Conservation (phyloP, 2,888 invertebrate species). For the Stenurella melanura region DNA sequence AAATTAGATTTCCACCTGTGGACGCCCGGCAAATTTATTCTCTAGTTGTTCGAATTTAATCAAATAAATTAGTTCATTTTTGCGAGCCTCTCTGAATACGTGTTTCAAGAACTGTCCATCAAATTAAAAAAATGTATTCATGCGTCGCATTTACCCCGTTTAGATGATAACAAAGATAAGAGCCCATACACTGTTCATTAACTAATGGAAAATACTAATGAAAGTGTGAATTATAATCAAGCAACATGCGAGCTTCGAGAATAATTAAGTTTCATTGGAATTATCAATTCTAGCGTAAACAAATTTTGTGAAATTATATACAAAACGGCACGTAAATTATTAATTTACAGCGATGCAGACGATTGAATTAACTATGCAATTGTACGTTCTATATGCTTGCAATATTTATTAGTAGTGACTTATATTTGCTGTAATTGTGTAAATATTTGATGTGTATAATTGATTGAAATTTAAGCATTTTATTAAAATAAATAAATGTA, state of each 20-base stretch:
- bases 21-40: background rate
- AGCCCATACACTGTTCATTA: constrained; percentile 20
- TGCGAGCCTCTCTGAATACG: background rate
- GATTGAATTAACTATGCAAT: background rate
- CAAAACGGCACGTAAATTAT: background rate
- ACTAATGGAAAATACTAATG: constrained; percentile 27
- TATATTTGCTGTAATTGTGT: background rate
- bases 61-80: background rate
- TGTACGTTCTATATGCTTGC: background rate
- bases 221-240: constrained; percentile 25
- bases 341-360: background rate
- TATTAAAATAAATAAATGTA: background rate
- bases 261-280: constrained; percentile 15
- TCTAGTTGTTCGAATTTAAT: background rate
- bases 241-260: constrained; percentile 13
- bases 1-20: too few species aligned
- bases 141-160: background rate
- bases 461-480: background rate
- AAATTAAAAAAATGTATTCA: background rate
- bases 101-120: constrained; percentile 3
- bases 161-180: constrained; percentile 1
- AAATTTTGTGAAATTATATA: background rate
- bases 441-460: background rate
- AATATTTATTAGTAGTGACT: background rate
- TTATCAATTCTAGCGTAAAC: constrained; percentile 2